These are phyloP conservation scores for Chiroxiphia lanceolata DNA, from an alignment of 2,797 vertebrate species.

Conservation along the genomic window DNA sequence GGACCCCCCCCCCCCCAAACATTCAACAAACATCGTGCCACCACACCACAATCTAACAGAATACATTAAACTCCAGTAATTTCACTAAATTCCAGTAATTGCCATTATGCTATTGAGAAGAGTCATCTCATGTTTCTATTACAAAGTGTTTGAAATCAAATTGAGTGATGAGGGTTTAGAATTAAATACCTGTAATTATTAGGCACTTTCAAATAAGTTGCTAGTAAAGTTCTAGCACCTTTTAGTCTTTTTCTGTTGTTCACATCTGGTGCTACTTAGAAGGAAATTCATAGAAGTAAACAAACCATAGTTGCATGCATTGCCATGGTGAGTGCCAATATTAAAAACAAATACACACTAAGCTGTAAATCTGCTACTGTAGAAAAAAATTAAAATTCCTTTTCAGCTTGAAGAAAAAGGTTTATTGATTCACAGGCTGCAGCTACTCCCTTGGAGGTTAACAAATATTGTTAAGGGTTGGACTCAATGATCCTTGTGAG, in stretches of 20 bases:
- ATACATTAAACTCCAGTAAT: not conserved
- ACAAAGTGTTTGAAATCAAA: not conserved
- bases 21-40: not conserved
- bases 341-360: not conserved
- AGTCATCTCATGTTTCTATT: not conserved
- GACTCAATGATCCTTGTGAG: not conserved
- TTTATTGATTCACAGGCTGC: not conserved
- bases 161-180: not conserved
- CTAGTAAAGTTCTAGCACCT: not conserved
- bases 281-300: not conserved
- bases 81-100: not conserved
- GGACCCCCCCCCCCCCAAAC: accelerated
- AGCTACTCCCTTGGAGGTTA: not conserved
- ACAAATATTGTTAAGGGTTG: not conserved
- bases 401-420: not conserved
- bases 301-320: not conserved
- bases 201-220: not conserved
- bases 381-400: not conserved
- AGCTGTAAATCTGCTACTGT: not conserved
- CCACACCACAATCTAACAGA: not conserved
- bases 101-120: not conserved
- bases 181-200: not conserved
- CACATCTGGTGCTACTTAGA: not conserved
- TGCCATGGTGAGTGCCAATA: not conserved
- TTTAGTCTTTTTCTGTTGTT: not conserved